A percentile compares a stretch with the other conserved stretches of the same genome.
Conservation (phyloP, 2,113 vertebrate species). For the Xyliphius kryptos region DNA sequence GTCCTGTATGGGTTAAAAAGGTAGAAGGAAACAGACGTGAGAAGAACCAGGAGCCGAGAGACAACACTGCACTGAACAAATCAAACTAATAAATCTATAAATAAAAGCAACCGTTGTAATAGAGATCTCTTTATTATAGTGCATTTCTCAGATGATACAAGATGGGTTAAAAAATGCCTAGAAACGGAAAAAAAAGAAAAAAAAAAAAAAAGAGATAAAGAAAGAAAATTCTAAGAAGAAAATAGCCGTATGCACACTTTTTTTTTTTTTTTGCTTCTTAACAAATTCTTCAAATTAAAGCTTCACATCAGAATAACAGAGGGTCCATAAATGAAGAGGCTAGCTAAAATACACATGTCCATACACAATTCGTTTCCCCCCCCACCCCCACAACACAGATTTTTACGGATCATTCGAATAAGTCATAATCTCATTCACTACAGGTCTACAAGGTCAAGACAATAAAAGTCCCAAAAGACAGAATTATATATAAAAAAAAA, state of each 20-base stretch:
- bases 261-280: conserved; percentile 45
- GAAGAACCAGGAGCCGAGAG: no score
- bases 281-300: no score
- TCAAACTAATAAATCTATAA: conserved; percentile 1
- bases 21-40: no score
- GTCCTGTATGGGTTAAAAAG: no score
- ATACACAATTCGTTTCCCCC: no score
- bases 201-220: conserved; percentile 28
- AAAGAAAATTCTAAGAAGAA: no score
- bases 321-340: conserved; percentile 44
- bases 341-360: no score
- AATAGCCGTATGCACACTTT: conserved; percentile 48
- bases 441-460: conserved; percentile 36
- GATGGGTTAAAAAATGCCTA: conserved; percentile 51
- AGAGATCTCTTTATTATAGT: conserved; percentile 70
- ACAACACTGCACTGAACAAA: no score
- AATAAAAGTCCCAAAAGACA: conserved; percentile 39
- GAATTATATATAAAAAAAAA: no score
- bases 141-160: conserved; percentile 68
- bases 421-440: conserved; percentile 41
- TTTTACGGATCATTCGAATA: conserved; percentile 49
- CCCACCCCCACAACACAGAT: no score
- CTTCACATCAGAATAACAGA: conserved; percentile 57
- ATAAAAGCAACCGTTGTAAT: conserved; percentile 45
- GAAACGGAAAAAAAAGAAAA: conserved; percentile 43